Evolutionary conservation across 2,797 vertebrate species (phyloP).

Genomic region (Acipenser oxyrinchus): DNA sequence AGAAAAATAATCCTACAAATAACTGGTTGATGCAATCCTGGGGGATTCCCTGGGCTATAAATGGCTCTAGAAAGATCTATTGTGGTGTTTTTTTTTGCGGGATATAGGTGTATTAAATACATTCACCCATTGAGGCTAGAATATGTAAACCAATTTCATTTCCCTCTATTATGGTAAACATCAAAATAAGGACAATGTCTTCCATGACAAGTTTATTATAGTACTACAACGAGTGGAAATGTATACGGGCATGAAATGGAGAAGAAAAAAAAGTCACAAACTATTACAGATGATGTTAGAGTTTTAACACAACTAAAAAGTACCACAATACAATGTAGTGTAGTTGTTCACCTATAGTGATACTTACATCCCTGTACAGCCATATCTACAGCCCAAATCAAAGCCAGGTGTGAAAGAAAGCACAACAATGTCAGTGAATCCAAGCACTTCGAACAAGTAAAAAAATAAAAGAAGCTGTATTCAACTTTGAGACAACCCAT

Average conservation of each 20-base stretch:
- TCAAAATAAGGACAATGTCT: conserved; percentile 9
- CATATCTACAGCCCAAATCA: conserved; percentile 75
- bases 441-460: conserved; percentile 77
- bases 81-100: too few relatives aligned
- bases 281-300: conserved; percentile 21
- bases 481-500: conserved; percentile 62
- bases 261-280: background rate
- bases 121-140: too few relatives aligned
- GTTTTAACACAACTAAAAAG: conserved; percentile 7
- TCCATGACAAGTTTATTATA: conserved; percentile 12
- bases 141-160: too few relatives aligned
- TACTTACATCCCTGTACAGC: conserved; percentile 99
- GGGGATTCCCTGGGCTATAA: too few relatives aligned
- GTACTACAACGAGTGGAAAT: conserved; percentile 7
- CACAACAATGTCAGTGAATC: conserved; percentile 99
- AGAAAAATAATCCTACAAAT: too few relatives aligned
- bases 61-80: too few relatives aligned
- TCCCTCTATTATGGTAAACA: background rate
- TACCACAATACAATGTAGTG: conserved; percentile 50
- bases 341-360: conserved; percentile 83
- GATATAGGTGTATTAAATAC: too few relatives aligned
- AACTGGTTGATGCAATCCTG: too few relatives aligned
- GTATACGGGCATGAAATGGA: conserved; percentile 21
- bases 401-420: conserved; percentile 85
- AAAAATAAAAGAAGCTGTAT: conserved; percentile 69